Evolutionary conservation across 2,113 vertebrate species (phyloP), one percentile per base, ranked within the genome.

Genomic region (Ptilonorhynchus violaceus): DNA sequence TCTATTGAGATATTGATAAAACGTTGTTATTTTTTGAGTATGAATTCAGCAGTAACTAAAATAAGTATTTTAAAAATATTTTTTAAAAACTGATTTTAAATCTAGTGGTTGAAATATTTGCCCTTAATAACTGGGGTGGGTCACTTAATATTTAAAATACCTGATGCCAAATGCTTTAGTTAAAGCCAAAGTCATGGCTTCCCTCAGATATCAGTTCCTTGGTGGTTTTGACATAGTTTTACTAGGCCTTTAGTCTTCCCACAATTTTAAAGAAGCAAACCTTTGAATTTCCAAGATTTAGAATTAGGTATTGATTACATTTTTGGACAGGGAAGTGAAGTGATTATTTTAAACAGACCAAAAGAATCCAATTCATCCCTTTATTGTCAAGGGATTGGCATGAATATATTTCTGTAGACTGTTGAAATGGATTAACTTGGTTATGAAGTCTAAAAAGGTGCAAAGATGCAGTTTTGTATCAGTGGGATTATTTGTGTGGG

Each of bases 401-500:
- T 37, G 15, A 37, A 50, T 63, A 3, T 6, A 2, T 89, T 82
- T 39, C 14, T 62, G 4, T 23, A 35, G 35, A 10, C 15, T 22
- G 21, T 20, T 76, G 15, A 78, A 77, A 50, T 60, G 6, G 7
- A 47, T 77, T 49, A 33, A 60, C 39, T 42, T 44, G 19, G 13
- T 68, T 77, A 12, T 46, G 52, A 60, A 73, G 41, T 49, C 19
- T 52, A 56, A 75, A 87, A 78, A 18, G 33, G 47, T 60, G 13
- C 4, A 59, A 44, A 69, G 16, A 30, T 41, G 11, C 1, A 11
- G 6, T 56, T 90, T 67, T 58, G 19, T 84, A 42, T 64, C 35
- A 41, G 0, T 33, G 33, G 66, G 20, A 8, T 50, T 49, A 39
- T 1, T 83, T 50, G 10, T 75, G 12, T 56, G 7, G 3, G 0